Percentiles rank a stretch among this genome's conserved stretches.
phyloP scores from a whole-genome alignment of 2,888 invertebrate species.

The Dicyrtoma fusca region DNA sequence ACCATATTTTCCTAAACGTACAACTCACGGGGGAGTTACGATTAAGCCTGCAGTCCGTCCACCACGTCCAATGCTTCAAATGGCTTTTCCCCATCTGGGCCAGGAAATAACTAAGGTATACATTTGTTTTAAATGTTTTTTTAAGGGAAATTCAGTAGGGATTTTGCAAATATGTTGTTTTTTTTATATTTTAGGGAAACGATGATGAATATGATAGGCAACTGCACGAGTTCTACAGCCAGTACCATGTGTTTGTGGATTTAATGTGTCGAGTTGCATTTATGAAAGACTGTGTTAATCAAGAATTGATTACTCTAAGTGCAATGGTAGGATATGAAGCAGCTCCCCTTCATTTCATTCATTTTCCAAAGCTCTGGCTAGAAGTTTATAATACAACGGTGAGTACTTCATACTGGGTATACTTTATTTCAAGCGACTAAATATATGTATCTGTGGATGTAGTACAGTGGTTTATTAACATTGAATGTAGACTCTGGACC shows the following conservation, averaged over 20 bases:
- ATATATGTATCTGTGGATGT: too few relatives aligned
- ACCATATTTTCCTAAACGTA: constrained; percentile 71
- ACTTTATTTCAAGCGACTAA: background rate
- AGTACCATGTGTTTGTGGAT: constrained; percentile 89
- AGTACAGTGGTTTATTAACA: background rate
- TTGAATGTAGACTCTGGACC: constrained; percentile 71
- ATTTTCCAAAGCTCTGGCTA: constrained; percentile 90
- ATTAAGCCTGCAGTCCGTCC: constrained; percentile 71
- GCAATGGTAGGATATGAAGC: constrained; percentile 89
- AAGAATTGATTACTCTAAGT: constrained; percentile 81
- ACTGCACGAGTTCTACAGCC: constrained; percentile 76
- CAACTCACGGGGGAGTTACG: constrained; percentile 64
- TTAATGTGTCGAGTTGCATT: constrained; percentile 84
- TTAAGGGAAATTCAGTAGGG: background rate
- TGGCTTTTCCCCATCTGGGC: constrained; percentile 78
- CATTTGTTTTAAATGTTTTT: background rate
- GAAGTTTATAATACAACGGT: constrained; percentile 80
- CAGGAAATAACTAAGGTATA: constrained; percentile 69
- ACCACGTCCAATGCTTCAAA: constrained; percentile 79
- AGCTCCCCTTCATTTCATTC: constrained; percentile 81
- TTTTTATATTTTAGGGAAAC: constrained; percentile 64
- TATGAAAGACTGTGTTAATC: constrained; percentile 82
- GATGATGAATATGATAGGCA: constrained; percentile 78
- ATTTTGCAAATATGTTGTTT: background rate
- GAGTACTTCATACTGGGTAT: too few relatives aligned